Conservation (phyloP, 2,113 vertebrate species). For the Strix aluco region DNA sequence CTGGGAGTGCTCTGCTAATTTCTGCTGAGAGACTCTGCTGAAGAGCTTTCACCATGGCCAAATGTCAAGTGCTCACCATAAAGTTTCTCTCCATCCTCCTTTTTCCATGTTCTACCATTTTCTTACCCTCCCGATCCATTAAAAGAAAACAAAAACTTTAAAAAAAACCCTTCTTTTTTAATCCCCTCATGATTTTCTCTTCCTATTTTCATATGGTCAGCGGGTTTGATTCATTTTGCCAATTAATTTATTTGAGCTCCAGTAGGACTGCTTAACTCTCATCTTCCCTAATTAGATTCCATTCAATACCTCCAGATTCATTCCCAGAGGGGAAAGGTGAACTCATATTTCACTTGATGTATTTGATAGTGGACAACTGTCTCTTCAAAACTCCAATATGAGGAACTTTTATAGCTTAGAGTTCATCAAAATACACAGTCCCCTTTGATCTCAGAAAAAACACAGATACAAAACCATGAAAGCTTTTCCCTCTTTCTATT, state of each 20-base stretch:
- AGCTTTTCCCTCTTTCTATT: not conserved
- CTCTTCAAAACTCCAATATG: not conserved
- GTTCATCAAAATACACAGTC: not conserved
- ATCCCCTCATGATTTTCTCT: not conserved
- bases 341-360: not conserved
- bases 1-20: not conserved
- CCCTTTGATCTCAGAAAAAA: not conserved
- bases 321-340: not conserved
- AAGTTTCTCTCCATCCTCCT: not conserved
- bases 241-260: not conserved
- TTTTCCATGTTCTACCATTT: not conserved
- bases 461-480: not conserved
- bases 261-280: not conserved
- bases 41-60: not conserved
- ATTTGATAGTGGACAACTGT: not conserved
- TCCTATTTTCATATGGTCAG: not conserved
- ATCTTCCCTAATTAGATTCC: not conserved
- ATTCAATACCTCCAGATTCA: not conserved
- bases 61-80: not conserved
- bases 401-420: not conserved
- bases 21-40: not conserved
- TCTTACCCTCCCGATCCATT: not conserved
- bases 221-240: not conserved
- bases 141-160: not conserved
- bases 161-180: not conserved